Evolutionary conservation across 2,797 vertebrate genomes (phyloP).

Genomic region (Mormyrus proboscirostris): DNA sequence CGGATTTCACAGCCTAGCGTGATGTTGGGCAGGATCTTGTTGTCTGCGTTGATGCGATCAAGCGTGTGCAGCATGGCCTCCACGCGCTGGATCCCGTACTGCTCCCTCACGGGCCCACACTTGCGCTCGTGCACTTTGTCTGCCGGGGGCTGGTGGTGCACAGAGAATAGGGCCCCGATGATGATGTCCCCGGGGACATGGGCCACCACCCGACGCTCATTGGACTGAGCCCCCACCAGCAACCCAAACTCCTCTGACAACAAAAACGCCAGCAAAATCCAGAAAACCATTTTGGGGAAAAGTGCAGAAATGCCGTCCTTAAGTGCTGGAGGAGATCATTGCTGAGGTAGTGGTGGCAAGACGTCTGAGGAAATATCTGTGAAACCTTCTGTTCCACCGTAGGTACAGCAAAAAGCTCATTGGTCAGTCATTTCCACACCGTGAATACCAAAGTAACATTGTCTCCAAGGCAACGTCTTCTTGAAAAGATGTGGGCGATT

Average conservation of each 20-base stretch:
- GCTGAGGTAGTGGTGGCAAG: constrained; percentile 32
- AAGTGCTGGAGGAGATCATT: constrained; percentile 63
- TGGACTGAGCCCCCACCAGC: constrained; percentile 67
- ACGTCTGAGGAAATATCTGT: constrained; percentile 16
- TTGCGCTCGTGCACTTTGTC: constrained; percentile 84
- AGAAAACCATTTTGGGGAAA: constrained; percentile 67
- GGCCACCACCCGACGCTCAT: constrained; percentile 76
- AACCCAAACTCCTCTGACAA: constrained; percentile 60
- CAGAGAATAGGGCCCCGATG: constrained; percentile 80
- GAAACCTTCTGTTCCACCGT: constrained; percentile 33
- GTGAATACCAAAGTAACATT: constrained; percentile 40
- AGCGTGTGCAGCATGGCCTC: constrained; percentile 82
- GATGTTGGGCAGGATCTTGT: constrained; percentile 72
- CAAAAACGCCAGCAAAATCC: constrained; percentile 68
- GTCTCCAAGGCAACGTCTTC: constrained; percentile 32
- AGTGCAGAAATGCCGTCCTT: constrained; percentile 37
- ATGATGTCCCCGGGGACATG: constrained; percentile 78
- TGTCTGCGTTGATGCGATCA: constrained; percentile 78
- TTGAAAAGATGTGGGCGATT: constrained; percentile 35
- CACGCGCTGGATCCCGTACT: constrained; percentile 83
- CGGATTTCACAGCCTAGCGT: constrained; percentile 81
- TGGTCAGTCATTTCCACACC: constrained; percentile 37
- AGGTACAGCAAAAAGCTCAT: constrained; percentile 23
- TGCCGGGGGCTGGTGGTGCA: constrained; percentile 79
- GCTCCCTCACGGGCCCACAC: constrained; percentile 78